Base-by-base conservation (phyloP, 2,888 invertebrate genomes). In the Bellardia bayeri region DNA sequence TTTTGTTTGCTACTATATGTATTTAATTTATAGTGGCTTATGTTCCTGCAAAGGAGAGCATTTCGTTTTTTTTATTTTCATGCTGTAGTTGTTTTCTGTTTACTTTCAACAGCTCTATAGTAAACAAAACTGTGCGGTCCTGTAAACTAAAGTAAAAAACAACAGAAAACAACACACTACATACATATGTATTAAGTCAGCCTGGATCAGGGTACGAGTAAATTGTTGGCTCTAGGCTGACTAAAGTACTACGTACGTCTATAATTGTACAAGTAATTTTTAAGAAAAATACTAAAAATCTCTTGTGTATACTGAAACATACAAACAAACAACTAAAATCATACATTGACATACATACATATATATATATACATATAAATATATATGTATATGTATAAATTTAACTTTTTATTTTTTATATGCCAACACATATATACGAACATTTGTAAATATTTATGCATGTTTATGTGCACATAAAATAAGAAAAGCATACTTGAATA, bases 231-330 rank as follows among this genome's bases (percentile, higher is more conserved):
- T 40, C 9, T 37, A 69, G 71, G 56, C 54, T 56, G n/a, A 3
- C 11, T 9, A 56, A 11, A 71, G 16, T 23, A 51, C 54, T 42
- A 63, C 14, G 54, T 37, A 56, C 33, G 71, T 37, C 45, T 71
- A 66, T 84, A 78, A 78, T 84, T 84, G 40, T 58, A 66, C 56
- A 78, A 84, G 72, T 45, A 84, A 84, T 66, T 78, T 84, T 72
- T 45, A 49, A 78, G 72, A 79, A 83, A 84, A 78, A 49, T 72
- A 64, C 78, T 45, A 72, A 78, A 78, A 56, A 69, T 42, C 63
- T 64, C 76, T 54, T 78, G 72, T 14, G 82, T 16, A 71, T 30
- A 45, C 45, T 45, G 1, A 30, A 66, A 13, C 16, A 40, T 56
- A 16, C 16, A 56, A 56, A 56, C 13, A 71, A 42, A 42, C 66